phyloP scores from a whole-genome alignment of 53 echinoderm and acorn worm genomes.

The Apostichopus leukothele region DNA sequence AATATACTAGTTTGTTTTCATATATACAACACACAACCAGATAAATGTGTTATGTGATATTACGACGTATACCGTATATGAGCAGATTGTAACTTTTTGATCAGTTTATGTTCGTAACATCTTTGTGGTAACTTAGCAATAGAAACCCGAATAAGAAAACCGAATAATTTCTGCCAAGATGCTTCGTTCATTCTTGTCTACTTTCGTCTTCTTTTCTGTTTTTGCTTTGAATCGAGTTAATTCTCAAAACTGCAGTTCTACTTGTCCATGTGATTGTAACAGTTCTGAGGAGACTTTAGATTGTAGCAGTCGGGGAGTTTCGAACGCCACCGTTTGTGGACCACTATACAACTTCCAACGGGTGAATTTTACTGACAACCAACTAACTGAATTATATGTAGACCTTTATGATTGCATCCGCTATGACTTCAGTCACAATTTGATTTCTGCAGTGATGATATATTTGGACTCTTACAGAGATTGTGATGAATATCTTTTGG shows the following conservation, averaged over 20 bases:
- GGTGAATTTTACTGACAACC: not conserved
- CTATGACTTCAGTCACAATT: not conserved
- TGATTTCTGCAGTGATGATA: not conserved
- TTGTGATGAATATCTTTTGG: not conserved
- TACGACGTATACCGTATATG: too few relatives aligned
- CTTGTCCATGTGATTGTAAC: not conserved
- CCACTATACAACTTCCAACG: not conserved
- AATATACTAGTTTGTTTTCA: too few relatives aligned
- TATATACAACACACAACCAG: too few relatives aligned
- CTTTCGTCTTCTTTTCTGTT: too few relatives aligned
- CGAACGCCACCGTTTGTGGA: not conserved
- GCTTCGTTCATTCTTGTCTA: too few relatives aligned
- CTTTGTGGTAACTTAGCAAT: too few relatives aligned
- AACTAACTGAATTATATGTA: not conserved
- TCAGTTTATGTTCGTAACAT: too few relatives aligned
- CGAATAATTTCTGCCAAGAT: too few relatives aligned
- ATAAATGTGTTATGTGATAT: too few relatives aligned
- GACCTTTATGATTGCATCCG: not conserved
- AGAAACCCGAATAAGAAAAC: too few relatives aligned
- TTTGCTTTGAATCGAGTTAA: too few relatives aligned
- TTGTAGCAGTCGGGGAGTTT: not conserved
- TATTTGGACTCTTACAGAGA: not conserved
- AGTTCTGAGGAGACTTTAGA: not conserved
- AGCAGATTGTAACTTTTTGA: too few relatives aligned
- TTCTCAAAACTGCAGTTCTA: not conserved